Conservation (phyloP, 2,888 invertebrate species). For the Acanthosepion pharaonis region DNA sequence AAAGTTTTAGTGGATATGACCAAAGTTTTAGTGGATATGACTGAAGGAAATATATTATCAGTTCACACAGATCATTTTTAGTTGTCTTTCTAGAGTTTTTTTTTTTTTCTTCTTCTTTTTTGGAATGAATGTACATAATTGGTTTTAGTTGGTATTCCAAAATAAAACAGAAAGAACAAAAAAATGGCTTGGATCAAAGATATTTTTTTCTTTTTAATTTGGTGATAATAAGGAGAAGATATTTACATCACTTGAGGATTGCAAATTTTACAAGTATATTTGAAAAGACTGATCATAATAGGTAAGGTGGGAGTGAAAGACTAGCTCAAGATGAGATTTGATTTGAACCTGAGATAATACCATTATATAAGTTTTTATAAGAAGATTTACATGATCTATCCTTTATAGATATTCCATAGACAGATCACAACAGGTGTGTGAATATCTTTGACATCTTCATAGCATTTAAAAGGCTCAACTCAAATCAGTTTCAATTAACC, state of each 20-base stretch:
- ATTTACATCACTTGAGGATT: background rate
- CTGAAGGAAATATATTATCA: background rate
- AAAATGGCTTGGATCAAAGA: background rate
- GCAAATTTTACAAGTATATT: background rate
- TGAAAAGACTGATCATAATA: background rate
- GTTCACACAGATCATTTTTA: background rate
- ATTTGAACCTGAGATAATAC: background rate
- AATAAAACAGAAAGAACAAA: background rate
- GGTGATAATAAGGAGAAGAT: background rate
- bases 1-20: background rate
- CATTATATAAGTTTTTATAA: background rate
- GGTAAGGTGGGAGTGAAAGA: background rate
- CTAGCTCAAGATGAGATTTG: background rate
- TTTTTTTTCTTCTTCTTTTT: background rate
- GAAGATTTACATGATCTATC: background rate
- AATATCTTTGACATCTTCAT: background rate
- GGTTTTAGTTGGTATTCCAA: background rate
- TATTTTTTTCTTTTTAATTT: no score
- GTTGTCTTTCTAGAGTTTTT: background rate
- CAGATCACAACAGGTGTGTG: background rate
- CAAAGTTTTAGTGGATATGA: conserved; percentile 33
- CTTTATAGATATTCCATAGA: background rate
- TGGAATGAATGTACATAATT: background rate
- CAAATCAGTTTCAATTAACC: background rate
- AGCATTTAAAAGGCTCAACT: background rate